These are phyloP conservation scores for Cerceris rybyensis DNA, from an alignment of 2,888 invertebrate species.

Conservation along the genomic window DNA sequence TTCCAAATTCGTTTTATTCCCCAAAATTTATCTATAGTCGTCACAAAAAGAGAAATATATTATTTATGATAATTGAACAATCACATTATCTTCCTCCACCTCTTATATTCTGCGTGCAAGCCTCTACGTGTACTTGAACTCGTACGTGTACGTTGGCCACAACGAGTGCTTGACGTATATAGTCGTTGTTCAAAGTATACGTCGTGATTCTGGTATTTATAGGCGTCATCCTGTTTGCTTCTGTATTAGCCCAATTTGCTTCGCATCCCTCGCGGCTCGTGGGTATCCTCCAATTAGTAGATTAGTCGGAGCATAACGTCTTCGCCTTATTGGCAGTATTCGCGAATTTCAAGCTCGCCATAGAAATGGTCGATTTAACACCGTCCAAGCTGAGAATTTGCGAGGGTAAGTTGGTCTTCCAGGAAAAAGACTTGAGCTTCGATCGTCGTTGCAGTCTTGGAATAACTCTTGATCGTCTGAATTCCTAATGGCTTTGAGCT, in stretches of 20 bases:
- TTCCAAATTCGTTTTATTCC: no score
- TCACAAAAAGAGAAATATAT: no score
- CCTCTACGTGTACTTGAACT: not conserved
- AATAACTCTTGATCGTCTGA: no score
- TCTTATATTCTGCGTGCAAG: no score
- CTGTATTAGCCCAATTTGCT: conserved; percentile 66
- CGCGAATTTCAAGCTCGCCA: conserved; percentile 53
- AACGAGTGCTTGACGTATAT: conserved; percentile 10
- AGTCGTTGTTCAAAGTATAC: conserved; percentile 30
- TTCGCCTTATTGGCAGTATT: conserved; percentile 54
- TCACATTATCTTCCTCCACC: no score
- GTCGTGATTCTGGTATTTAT: conserved; percentile 61
- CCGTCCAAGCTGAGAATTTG: conserved; percentile 36
- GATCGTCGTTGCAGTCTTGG: not conserved
- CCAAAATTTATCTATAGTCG: no score
- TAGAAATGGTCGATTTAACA: conserved; percentile 53
- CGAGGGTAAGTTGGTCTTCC: not conserved
- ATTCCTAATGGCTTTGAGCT: no score
- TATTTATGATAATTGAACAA: no score
- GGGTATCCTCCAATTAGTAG: conserved; percentile 66
- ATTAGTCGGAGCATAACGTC: conserved; percentile 65
- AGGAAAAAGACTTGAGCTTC: not conserved
- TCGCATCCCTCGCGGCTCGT: conserved; percentile 35
- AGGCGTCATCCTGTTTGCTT: conserved; percentile 58
- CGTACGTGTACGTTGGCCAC: conserved; percentile 7